These are phyloP conservation scores for Neogobius melanostomus DNA, from an alignment of 2,113 vertebrate genomes.

Conservation along the genomic window DNA sequence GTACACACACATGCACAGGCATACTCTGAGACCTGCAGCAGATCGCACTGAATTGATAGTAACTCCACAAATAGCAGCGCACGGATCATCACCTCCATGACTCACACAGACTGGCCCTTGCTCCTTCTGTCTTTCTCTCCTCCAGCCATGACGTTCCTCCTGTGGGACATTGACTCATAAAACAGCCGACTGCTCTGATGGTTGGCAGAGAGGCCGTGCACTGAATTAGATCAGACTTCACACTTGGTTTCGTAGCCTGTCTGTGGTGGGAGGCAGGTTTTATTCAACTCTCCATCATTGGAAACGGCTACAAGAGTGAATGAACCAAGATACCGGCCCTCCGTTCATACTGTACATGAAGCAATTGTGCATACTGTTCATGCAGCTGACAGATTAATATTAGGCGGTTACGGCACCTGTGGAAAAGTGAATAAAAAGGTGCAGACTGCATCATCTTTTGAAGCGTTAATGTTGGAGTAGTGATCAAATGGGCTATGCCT, in stretches of 20 bases:
- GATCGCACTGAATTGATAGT: slow-evolving; percentile 59
- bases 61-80: slow-evolving; percentile 63
- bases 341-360: not conserved
- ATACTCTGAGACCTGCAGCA: slow-evolving; percentile 15
- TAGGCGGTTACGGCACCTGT: not conserved
- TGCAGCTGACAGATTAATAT: not conserved
- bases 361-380: not conserved
- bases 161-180: slow-evolving; percentile 56
- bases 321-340: not conserved
- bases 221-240: slow-evolving; percentile 48
- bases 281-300: slow-evolving; percentile 15
- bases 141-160: slow-evolving; percentile 24
- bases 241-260: slow-evolving; percentile 21
- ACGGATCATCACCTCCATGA: slow-evolving; percentile 62
- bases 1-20: slow-evolving; percentile 10
- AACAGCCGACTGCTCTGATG: slow-evolving; percentile 38
- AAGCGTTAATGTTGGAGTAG: too few relatives aligned
- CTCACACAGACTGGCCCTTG: slow-evolving; percentile 37
- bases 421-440: too few relatives aligned
- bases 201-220: slow-evolving; percentile 31
- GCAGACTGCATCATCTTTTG: too few relatives aligned
- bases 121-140: slow-evolving; percentile 30
- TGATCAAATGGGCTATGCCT: too few relatives aligned
- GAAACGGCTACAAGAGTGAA: slow-evolving; percentile 9
- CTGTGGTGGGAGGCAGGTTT: slow-evolving; percentile 18